These are phyloP conservation scores for Xiphorhynchus elegans DNA, from an alignment of 2,113 vertebrate species.

Conservation along the genomic window DNA sequence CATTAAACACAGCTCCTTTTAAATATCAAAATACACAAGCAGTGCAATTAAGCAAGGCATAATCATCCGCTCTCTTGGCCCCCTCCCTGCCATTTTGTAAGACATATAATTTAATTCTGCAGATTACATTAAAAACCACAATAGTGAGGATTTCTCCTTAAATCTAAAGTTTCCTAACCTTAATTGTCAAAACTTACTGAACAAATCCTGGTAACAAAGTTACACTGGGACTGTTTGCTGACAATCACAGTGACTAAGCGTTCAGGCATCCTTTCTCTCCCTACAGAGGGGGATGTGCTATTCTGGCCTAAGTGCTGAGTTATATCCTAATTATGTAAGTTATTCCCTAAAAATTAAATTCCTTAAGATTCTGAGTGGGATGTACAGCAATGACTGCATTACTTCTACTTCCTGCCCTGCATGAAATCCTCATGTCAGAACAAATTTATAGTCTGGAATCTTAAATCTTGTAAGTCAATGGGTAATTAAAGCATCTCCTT, in stretches of 20 bases:
- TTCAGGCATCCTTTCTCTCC: background rate
- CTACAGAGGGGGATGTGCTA: background rate
- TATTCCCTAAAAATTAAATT: constrained; percentile 12
- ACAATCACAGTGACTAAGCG: background rate
- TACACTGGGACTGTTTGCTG: background rate
- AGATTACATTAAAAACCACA: background rate
- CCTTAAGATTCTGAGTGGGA: background rate
- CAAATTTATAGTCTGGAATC: background rate
- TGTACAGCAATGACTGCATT: background rate
- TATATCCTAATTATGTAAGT: background rate
- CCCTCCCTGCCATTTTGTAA: background rate
- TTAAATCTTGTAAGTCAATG: rapidly evolving
- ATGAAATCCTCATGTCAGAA: background rate
- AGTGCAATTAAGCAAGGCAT: background rate
- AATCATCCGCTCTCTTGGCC: too few species aligned
- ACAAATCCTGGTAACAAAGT: background rate
- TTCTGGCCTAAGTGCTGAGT: background rate
- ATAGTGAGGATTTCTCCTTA: background rate
- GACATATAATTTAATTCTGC: background rate
- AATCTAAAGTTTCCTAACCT: background rate
- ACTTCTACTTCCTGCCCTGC: background rate
- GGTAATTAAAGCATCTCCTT: background rate
- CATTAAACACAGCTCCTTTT: background rate
- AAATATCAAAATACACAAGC: background rate
- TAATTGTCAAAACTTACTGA: background rate